A percentile compares a stretch with the other conserved stretches of the same genome.
phyloP scores from a whole-genome alignment of 2,888 invertebrate species.

The Acleris laterana region DNA sequence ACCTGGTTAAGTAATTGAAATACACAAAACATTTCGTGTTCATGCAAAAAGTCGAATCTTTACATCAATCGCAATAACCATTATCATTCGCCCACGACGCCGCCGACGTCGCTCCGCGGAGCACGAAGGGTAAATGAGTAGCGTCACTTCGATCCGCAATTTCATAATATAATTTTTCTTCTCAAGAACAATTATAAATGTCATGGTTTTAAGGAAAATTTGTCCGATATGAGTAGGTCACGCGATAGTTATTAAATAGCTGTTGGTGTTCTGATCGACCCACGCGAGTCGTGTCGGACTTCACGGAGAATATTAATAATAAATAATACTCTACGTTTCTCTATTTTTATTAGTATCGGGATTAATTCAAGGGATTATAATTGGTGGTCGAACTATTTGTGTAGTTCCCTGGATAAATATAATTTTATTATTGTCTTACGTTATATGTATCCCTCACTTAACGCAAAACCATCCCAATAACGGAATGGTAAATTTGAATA shows the following conservation, averaged over 20 bases:
- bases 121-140: slow-evolving; percentile 29
- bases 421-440: too few relatives aligned
- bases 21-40: slow-evolving; percentile 54
- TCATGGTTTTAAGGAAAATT: slow-evolving; percentile 61
- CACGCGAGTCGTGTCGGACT: slow-evolving; percentile 17
- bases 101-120: slow-evolving; percentile 16
- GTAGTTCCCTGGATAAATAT: too few relatives aligned
- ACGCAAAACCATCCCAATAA: too few relatives aligned
- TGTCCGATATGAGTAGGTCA: slow-evolving; percentile 60
- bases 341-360: slow-evolving; percentile 15
- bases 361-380: not conserved
- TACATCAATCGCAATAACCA: slow-evolving; percentile 41
- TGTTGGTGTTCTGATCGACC: slow-evolving; percentile 16
- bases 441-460: too few relatives aligned
- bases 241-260: slow-evolving; percentile 54
- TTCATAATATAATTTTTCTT: slow-evolving; percentile 42
- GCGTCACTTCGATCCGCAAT: slow-evolving; percentile 20
- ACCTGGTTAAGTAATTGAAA: slow-evolving; percentile 69
- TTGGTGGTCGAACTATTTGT: not conserved
- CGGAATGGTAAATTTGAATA: too few relatives aligned
- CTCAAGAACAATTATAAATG: slow-evolving; percentile 63
- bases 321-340: slow-evolving; percentile 15
- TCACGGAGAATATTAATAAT: slow-evolving; percentile 16
- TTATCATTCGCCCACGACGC: slow-evolving; percentile 34
- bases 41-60: slow-evolving; percentile 56